Percentiles rank a stretch among this genome's conserved stretches.
phyloP scores from a whole-genome alignment of 2,797 vertebrate genomes.

The Scyliorhinus canicula region DNA sequence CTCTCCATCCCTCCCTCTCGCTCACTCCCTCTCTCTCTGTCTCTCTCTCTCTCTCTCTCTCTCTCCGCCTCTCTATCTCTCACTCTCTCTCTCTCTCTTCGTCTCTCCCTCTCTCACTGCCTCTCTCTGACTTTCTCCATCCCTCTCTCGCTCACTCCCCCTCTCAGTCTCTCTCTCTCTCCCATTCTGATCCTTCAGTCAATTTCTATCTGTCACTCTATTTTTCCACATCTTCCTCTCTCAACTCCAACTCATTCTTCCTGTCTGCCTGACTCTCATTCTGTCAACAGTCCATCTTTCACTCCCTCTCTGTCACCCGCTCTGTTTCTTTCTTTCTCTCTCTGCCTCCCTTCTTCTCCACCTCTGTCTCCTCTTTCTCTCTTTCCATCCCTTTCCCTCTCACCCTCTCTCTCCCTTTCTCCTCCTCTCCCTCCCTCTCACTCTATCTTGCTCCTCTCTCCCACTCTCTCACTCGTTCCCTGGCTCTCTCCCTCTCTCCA shows the following conservation, averaged over 20 bases:
- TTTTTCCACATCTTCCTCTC: no score
- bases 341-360: background rate
- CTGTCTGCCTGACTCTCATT: background rate
- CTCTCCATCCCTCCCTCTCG: no score
- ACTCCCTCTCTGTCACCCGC: no score
- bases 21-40: no score
- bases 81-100: no score
- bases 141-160: background rate
- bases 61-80: no score
- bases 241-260: background rate
- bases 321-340: background rate
- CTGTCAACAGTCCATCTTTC: no score
- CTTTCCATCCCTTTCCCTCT: background rate
- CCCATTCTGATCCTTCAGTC: background rate
- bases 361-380: background rate
- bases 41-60: no score
- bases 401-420: background rate
- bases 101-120: no score
- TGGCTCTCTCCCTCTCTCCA: no score
- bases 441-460: background rate
- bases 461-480: no score
- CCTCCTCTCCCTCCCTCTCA: background rate
- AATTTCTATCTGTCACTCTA: background rate
- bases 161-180: background rate
- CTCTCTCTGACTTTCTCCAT: no score